Percentiles rank a stretch among this genome's conserved stretches.
phyloP scores from a whole-genome alignment of 2,797 vertebrate genomes.

The Mus minutoides region DNA sequence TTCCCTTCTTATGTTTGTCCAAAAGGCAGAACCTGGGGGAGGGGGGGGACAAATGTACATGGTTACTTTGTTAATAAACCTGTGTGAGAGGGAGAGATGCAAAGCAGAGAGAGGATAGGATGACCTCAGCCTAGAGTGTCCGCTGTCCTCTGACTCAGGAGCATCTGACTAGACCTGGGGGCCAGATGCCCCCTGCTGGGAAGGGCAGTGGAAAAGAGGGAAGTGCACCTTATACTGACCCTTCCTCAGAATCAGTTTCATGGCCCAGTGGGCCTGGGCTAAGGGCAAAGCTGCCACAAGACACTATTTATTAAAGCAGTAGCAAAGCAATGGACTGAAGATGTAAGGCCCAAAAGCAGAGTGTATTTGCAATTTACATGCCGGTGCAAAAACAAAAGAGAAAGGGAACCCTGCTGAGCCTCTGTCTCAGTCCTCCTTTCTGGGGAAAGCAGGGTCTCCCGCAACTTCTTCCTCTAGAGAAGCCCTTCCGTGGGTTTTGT shows the following conservation, averaged over 20 bases:
- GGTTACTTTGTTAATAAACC: neutral
- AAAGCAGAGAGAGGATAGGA: neutral
- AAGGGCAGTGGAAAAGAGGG: neutral
- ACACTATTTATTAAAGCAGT: neutral
- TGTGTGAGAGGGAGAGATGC: neutral
- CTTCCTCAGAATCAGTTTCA: neutral
- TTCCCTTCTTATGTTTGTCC: constrained; percentile 19
- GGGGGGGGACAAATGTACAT: neutral
- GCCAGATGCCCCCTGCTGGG: constrained; percentile 10
- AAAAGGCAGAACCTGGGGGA: constrained; percentile 30
- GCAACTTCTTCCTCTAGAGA: neutral
- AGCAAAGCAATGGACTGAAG: neutral
- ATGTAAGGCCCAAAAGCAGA: neutral
- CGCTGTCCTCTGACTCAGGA: constrained; percentile 69
- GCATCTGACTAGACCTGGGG: constrained; percentile 48
- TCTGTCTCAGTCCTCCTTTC: neutral
- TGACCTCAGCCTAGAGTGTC: constrained; percentile 60
- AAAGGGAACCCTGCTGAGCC: neutral
- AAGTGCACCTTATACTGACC: neutral
- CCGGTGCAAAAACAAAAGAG: constrained; percentile 36
- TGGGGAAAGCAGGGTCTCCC: neutral
- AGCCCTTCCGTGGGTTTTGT: neutral
- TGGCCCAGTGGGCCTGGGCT: neutral
- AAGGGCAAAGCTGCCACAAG: neutral
- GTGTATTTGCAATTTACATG: neutral